Base-by-base conservation (phyloP, 2,888 invertebrate genomes). In the Eutolmus rufibarbis region DNA sequence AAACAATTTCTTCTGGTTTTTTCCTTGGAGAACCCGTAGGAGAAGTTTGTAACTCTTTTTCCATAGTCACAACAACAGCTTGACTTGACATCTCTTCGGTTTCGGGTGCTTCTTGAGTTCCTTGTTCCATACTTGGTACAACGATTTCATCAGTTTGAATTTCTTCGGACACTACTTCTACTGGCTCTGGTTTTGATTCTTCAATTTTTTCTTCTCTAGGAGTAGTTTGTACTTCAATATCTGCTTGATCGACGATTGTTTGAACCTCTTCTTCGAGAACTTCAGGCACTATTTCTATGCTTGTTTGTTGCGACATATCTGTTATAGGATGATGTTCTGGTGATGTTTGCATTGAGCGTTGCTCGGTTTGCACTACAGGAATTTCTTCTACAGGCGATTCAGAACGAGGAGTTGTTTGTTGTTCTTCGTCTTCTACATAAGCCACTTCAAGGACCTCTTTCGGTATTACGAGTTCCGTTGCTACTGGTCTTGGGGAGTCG, bases 401-500 rank as follows among this genome's bases (percentile, higher is more conserved):
- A 31, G 86, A 89, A 5, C 91, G 90, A 8, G 95, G 94, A 16
- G 94, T 93, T 5, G 96, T 96, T 93, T 96, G 96, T 86, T 92
- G 92, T 89, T 93, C 93, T 57, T 90, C 91, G 89, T 93, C 92
- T 74, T 91, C 91, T 2, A 92, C 90, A 82, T 92, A 90, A 1
- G 91, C 91, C 8, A 93, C 89, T 88, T 93, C 92, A 40, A 94
- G 91, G 3, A 93, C 91, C 89, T 92, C 92, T 12, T 91, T 91
- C 12, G 91, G 91, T 87, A 92, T 91, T 16, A 92, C 90, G 4
- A 96, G 93, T 85, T 95, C 94, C 88, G 93, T 94, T 19, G 94
- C 92, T 0, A 95, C 92, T 79, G 94, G 94, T 66, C 94, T 93
- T n/a, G 94, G 92, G 0, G 94, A 93, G 89, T 94, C 93, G 90